Evolutionary conservation across 1,140 invertebrate genomes (phyloP).

Genomic region (Bombus impatiens): DNA sequence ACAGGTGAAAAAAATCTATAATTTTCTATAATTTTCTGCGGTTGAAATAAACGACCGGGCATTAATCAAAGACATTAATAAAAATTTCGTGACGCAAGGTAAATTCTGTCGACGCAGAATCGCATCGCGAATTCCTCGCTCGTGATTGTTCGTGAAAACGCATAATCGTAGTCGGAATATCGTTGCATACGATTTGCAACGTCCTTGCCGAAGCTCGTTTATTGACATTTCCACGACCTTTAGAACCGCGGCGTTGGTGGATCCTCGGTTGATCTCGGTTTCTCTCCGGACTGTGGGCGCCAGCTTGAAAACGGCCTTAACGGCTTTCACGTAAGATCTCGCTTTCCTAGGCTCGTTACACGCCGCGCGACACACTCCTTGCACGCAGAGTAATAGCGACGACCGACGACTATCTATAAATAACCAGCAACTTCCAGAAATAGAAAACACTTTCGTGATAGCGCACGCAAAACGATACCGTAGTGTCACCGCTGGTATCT

Average conservation of each 20-base stretch:
- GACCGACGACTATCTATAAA: constrained; percentile 73
- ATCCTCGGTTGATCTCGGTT: constrained; percentile 53
- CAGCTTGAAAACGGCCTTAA: constrained; percentile 61
- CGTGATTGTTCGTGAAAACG: constrained; percentile 33
- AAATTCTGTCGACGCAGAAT: neutral
- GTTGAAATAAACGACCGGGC: neutral
- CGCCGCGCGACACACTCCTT: neutral
- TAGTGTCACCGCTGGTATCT: neutral
- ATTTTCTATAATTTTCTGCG: neutral
- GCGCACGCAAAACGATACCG: constrained; percentile 4
- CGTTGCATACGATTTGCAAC: constrained; percentile 28
- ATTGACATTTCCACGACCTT: constrained; percentile 69
- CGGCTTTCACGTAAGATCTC: constrained; percentile 70
- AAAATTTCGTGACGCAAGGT: neutral
- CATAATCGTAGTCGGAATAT: constrained; percentile 7
- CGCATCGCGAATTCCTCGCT: neutral
- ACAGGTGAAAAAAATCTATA: neutral
- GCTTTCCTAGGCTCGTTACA: constrained; percentile 65
- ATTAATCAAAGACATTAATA: neutral
- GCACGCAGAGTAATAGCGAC: constrained; percentile 42
- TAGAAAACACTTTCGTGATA: constrained; percentile 74
- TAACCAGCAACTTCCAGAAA: constrained; percentile 73
- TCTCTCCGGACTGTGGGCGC: constrained; percentile 47
- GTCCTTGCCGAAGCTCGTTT: constrained; percentile 62
- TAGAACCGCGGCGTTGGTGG: constrained; percentile 44